Evolutionary conservation across 2,888 invertebrate genomes (phyloP).

Genomic region (Cactoblastis cactorum): DNA sequence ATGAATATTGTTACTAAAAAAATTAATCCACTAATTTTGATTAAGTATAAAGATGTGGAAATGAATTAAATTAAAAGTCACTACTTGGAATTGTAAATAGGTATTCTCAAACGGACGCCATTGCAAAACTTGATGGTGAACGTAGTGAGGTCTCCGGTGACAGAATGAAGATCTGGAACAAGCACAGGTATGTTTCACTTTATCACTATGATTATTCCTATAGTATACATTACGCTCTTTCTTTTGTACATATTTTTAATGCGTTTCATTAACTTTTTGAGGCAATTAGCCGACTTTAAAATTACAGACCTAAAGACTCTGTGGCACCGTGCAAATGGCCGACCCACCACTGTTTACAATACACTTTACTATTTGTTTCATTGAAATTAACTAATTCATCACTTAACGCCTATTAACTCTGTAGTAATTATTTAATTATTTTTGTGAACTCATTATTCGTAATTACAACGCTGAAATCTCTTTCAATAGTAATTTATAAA

Average conservation of each 20-base stretch:
- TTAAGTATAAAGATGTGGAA: conserved; percentile 30
- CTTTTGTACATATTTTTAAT: conserved; percentile 66
- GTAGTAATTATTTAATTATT: conserved; percentile 49
- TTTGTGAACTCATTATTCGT: conserved; percentile 29
- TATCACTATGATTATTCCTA: conserved; percentile 56
- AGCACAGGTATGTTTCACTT: conserved; percentile 70
- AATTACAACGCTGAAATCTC: conserved; percentile 17
- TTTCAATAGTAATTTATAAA: conserved; percentile 24
- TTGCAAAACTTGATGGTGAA: conserved; percentile 70
- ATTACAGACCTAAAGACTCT: conserved; percentile 81
- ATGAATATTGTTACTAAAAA: conserved; percentile 45
- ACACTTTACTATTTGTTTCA: conserved; percentile 53
- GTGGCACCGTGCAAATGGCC: conserved; percentile 85
- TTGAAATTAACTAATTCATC: conserved; percentile 36
- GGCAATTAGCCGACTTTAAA: conserved; percentile 59
- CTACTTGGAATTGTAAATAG: conserved; percentile 52
- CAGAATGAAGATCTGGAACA: conserved; percentile 76
- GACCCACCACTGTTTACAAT: conserved; percentile 84
- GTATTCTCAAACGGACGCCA: conserved; percentile 70
- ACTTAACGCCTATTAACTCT: conserved; percentile 29
- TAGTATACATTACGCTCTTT: conserved; percentile 43
- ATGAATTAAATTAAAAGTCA: conserved; percentile 41
- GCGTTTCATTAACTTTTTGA: conserved; percentile 67
- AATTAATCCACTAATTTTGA: conserved; percentile 34
- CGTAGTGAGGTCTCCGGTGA: conserved; percentile 73